Evolutionary conservation across 2,113 vertebrate species (phyloP).

Genomic region (Hypanus sabinus): DNA sequence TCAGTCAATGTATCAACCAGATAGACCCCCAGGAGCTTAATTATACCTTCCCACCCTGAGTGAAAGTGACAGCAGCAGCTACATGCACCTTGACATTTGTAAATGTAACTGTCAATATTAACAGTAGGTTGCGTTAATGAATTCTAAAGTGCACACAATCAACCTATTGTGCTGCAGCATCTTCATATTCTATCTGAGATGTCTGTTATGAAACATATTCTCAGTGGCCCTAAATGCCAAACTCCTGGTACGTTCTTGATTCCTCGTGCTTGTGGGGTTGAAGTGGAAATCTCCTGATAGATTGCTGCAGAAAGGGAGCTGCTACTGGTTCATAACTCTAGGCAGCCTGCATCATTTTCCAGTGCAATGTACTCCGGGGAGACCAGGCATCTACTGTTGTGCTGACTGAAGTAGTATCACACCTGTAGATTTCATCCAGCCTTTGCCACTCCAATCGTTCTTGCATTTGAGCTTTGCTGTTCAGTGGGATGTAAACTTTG

Average conservation of each 20-base stretch:
- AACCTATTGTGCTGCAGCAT: neutral
- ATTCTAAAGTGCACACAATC: neutral
- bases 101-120: neutral
- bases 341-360: neutral
- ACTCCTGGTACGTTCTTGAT: neutral
- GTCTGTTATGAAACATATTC: neutral
- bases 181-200: neutral
- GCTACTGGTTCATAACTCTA: neutral
- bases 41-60: no score
- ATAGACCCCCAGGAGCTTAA: no score
- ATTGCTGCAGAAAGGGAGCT: neutral
- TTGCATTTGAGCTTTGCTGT: neutral
- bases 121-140: neutral
- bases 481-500: neutral
- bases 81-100: neutral
- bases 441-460: neutral
- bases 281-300: neutral
- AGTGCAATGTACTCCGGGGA: neutral
- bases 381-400: neutral
- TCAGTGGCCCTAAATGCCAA: neutral
- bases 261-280: neutral
- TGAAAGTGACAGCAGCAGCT: neutral
- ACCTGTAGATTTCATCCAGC: neutral
- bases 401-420: neutral
- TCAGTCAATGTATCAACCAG: no score